These are phyloP conservation scores for Drosophila arizonae DNA, from an alignment of 1,140 invertebrate genomes.

Conservation along the genomic window DNA sequence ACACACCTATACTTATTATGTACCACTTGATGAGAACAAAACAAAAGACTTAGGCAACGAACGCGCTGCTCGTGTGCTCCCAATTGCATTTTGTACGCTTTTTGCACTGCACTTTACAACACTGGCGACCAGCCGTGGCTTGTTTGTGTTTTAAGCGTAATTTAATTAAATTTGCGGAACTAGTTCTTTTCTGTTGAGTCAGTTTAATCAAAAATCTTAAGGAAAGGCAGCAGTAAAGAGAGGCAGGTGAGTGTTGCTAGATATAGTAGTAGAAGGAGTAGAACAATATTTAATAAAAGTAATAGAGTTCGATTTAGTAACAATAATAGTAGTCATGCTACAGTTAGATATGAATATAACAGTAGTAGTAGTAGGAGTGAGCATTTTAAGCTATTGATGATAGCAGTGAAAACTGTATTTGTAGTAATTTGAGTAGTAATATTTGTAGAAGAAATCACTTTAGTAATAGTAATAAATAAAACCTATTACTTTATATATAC, in stretches of 20 bases:
- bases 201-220: background rate
- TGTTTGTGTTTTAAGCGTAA: no score
- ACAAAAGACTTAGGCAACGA: conserved; percentile 73
- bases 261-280: background rate
- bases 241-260: no score
- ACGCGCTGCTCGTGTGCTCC: conserved; percentile 33
- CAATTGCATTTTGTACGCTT: conserved; percentile 20
- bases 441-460: no score
- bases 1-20: conserved; percentile 21
- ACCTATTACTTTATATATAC: no score
- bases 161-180: conserved; percentile 8
- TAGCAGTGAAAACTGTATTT: no score
- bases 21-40: conserved; percentile 62
- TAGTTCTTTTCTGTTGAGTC: conserved; percentile 8
- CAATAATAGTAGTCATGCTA: background rate
- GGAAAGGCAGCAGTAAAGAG: no score
- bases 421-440: no score
- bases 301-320: background rate
- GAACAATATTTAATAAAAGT: background rate
- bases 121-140: no score
- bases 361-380: background rate
- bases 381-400: no score
- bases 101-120: no score
- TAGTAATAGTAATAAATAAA: no score
- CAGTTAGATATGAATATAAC: no score